Evolutionary conservation across 2,113 vertebrate species (phyloP).

Genomic region (Coptodon rendalli): DNA sequence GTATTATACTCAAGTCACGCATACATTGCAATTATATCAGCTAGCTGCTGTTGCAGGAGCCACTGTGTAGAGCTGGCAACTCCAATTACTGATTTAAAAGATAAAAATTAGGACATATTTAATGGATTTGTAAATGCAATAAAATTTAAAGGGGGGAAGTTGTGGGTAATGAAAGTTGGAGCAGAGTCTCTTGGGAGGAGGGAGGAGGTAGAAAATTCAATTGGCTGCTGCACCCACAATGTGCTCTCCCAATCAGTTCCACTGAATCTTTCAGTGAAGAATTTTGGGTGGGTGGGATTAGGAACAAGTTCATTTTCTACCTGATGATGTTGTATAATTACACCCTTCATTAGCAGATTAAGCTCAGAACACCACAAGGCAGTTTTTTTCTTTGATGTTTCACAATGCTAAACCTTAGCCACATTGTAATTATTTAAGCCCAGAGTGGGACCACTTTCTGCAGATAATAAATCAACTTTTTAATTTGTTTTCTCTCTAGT

Average conservation of each 20-base stretch:
- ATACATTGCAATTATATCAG: slow-evolving; percentile 51
- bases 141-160: slow-evolving; percentile 17
- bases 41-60: slow-evolving; percentile 30
- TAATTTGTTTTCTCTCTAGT: background rate
- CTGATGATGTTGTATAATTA: slow-evolving; percentile 29
- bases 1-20: slow-evolving; percentile 62
- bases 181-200: background rate
- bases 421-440: background rate
- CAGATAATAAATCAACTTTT: background rate
- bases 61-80: slow-evolving; percentile 15
- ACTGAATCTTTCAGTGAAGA: background rate
- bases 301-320: slow-evolving; percentile 4
- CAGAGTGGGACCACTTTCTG: background rate
- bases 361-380: background rate
- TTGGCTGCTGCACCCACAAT: slow-evolving; percentile 6
- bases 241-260: slow-evolving; percentile 12
- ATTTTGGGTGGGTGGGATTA: slow-evolving; percentile 16
- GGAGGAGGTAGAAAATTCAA: slow-evolving; percentile 5
- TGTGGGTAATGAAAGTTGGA: background rate
- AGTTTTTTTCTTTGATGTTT: background rate
- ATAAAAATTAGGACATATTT: slow-evolving; percentile 51
- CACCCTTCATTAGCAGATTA: slow-evolving; percentile 21
- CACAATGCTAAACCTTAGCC: background rate
- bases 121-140: slow-evolving; percentile 58
- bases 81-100: slow-evolving; percentile 58